A percentile compares a stretch with the other conserved stretches of the same genome.
These are phyloP conservation scores for Leptopterna dolabrata DNA, from an alignment of 2,888 invertebrate species.

Conservation along the genomic window DNA sequence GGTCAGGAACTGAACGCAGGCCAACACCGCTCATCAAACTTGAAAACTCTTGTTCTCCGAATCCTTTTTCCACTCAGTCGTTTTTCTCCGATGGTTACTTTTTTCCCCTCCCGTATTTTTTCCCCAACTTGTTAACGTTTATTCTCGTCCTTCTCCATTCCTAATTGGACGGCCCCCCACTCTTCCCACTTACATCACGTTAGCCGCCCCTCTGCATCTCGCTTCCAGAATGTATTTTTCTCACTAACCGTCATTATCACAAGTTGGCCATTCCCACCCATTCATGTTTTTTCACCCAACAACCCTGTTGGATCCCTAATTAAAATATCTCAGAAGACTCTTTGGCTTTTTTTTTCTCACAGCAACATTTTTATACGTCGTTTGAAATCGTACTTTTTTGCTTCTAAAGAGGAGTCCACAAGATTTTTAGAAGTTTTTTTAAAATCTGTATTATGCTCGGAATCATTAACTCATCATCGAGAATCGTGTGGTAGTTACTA, in stretches of 20 bases:
- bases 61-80: neutral
- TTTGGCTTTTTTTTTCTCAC: neutral
- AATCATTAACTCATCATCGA: too few species aligned
- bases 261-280: neutral
- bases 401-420: too few species aligned
- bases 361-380: neutral
- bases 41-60: neutral
- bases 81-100: neutral
- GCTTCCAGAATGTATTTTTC: neutral
- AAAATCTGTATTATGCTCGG: too few species aligned
- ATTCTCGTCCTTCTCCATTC: neutral
- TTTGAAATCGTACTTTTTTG: neutral
- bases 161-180: conserved; percentile 15
- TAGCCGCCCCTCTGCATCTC: neutral
- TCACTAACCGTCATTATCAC: conserved; percentile 35
- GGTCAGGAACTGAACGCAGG: neutral
- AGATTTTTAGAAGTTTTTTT: too few species aligned
- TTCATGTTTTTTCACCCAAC: neutral
- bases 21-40: conserved; percentile 43
- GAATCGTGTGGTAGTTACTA: too few species aligned
- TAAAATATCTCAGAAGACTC: neutral
- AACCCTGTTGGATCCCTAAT: neutral
- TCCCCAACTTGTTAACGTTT: neutral
- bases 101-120: neutral
- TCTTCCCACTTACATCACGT: neutral